Percentiles rank a stretch among this genome's conserved stretches.
Evolutionary conservation across 2,888 invertebrate species (phyloP).

Genomic region (Oxyscelio sp.): DNA sequence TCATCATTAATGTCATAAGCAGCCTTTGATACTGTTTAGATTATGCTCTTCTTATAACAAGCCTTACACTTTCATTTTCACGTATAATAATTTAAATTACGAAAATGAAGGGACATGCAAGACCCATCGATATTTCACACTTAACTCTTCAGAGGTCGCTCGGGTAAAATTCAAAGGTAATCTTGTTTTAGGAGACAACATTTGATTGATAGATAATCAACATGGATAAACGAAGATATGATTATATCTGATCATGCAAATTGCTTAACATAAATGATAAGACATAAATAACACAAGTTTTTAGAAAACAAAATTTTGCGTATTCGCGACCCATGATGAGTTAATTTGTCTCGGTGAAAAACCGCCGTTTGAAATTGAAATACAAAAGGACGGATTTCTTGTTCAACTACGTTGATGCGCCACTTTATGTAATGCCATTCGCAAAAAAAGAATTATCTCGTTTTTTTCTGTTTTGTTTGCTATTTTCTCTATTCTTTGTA

Average conservation of each 20-base stretch:
- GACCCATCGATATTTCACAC: neutral
- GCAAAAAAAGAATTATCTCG: slow-evolving; percentile 48
- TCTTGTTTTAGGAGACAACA: no score
- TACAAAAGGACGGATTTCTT: slow-evolving; percentile 74
- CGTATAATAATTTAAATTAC: neutral
- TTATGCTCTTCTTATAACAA: slow-evolving; percentile 31
- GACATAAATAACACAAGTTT: slow-evolving; percentile 26
- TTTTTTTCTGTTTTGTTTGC: slow-evolving; percentile 10
- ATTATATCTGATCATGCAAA: no score
- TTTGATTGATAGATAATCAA: neutral
- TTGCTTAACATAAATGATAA: neutral
- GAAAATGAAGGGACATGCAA: slow-evolving; percentile 5
- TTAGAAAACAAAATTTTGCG: slow-evolving; percentile 24
- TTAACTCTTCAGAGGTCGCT: slow-evolving; percentile 49
- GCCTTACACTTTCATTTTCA: slow-evolving; percentile 33
- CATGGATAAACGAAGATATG: no score
- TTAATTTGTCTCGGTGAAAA: slow-evolving; percentile 39
- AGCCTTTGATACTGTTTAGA: slow-evolving; percentile 29
- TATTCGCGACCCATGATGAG: slow-evolving; percentile 53
- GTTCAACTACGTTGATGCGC: slow-evolving; percentile 57
- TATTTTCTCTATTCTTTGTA: slow-evolving; percentile 35
- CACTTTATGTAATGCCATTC: slow-evolving; percentile 57
- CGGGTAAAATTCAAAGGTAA: neutral
- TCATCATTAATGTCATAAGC: slow-evolving; percentile 7
- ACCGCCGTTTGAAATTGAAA: slow-evolving; percentile 46